Base-by-base conservation (phyloP, 2,888 invertebrate species). In the Mamestra brassicae region DNA sequence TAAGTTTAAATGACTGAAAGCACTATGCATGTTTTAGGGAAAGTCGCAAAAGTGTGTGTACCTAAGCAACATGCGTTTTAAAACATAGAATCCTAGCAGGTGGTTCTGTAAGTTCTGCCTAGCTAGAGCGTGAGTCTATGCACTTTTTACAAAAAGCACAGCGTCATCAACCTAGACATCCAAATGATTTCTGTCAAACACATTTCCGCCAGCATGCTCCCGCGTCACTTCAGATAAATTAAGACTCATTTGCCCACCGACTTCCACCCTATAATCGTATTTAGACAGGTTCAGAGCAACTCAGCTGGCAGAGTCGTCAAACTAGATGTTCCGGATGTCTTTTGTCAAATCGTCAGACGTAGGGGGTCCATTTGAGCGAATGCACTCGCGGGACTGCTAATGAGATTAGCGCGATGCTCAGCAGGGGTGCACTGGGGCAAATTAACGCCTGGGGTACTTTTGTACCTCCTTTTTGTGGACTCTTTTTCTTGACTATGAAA, bases 371-470 rank as follows among this genome's bases (percentile, higher is more conserved):
- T 92, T 91, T 89, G 87, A 88, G 91, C 89, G 90, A 90, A 89
- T 90, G 89, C 89, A 87, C 89, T 86, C 88, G 86, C 84, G 83
- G 85, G 86, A 80, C 87, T 79, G 85, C 84, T 92, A 92, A 92
- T 91, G 90, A 90, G 92, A 92, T 92, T 91, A 92, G 90, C 88
- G 83, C 87, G 81, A 87, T 88, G 89, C 89, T 90, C 90, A 89
- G 86, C 79, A 34, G 85, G 89, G 87, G 89, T 85, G 87, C 85
- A 85, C 87, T 89, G 87, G 87, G 89, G 83, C 86, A 87, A 90
- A 91, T 92, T 91, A 90, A 87, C 89, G 88, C 84, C 86, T 82
- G 81, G 78, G 79, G 81, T 47, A 79, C 55, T 72, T 81, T 73
- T 72, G 76, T 64, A 71, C 72, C 77, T 69, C 67, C 75, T 67